Evolutionary conservation across 1,140 invertebrate genomes (phyloP).

Genomic region (Leptinotarsa texana): DNA sequence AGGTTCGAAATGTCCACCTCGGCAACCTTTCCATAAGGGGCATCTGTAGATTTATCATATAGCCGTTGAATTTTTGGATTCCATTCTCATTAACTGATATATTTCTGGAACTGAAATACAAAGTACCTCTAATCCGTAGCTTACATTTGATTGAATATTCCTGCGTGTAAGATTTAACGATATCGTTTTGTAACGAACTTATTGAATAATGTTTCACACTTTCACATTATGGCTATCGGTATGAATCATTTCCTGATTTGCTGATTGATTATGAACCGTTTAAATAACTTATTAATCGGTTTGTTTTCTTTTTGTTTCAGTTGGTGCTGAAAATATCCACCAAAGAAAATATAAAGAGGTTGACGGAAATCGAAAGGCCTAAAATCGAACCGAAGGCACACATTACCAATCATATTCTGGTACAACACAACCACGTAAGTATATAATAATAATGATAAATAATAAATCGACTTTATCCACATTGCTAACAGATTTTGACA

Average conservation of each 20-base stretch:
- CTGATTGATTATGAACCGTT: neutral
- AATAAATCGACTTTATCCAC: neutral
- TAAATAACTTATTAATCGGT: too few relatives aligned
- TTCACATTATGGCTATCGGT: neutral
- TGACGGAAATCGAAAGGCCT: conserved; percentile 52
- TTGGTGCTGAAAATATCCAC: conserved; percentile 51
- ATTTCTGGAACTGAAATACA: too few relatives aligned
- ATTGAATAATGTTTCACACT: neutral
- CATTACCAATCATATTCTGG: conserved; percentile 54
- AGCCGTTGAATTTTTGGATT: too few relatives aligned
- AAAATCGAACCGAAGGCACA: conserved; percentile 52
- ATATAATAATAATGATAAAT: conserved; percentile 16
- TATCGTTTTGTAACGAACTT: too few relatives aligned
- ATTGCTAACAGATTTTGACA: neutral
- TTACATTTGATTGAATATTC: too few relatives aligned
- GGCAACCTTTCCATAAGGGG: too few relatives aligned
- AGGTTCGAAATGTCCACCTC: too few relatives aligned
- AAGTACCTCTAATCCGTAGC: too few relatives aligned
- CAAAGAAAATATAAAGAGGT: conserved; percentile 52
- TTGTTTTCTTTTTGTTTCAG: conserved; percentile 45
- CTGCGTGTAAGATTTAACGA: too few relatives aligned
- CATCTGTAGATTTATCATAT: too few relatives aligned
- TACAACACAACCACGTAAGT: conserved; percentile 54
- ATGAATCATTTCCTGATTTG: neutral
- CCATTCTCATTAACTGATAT: too few relatives aligned